Conservation (phyloP, 2,113 vertebrate genomes). For the Melanerpes aurifrons region DNA sequence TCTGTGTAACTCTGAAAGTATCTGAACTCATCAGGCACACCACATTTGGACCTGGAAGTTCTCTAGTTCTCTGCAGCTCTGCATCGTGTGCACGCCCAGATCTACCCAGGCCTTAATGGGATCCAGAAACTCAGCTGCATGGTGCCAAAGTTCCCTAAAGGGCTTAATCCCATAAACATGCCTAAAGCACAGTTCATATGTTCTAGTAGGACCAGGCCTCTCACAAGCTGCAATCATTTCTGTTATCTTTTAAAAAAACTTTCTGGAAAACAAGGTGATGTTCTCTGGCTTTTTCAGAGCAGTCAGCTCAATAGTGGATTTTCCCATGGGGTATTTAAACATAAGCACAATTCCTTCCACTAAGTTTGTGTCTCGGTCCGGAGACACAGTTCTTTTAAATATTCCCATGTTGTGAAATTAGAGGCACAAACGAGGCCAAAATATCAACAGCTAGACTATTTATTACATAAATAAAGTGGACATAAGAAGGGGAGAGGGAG, state of each 20-base stretch:
- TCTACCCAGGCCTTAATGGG: slow-evolving; percentile 51
- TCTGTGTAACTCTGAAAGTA: slow-evolving; percentile 57
- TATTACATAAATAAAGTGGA: too few relatives aligned
- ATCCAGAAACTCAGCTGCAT: slow-evolving; percentile 16
- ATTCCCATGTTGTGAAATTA: too few relatives aligned
- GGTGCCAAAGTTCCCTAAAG: slow-evolving; percentile 39
- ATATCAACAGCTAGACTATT: too few relatives aligned
- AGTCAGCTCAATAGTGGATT: not conserved
- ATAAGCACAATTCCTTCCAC: not conserved
- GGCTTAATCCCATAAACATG: slow-evolving; percentile 44
- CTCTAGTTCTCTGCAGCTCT: slow-evolving; percentile 61
- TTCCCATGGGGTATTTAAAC: not conserved
- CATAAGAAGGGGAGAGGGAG: too few relatives aligned
- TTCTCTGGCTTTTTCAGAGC: not conserved
- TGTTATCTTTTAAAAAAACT: not conserved
- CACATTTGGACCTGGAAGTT: slow-evolving; percentile 50
- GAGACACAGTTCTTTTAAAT: too few relatives aligned
- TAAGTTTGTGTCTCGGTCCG: too few relatives aligned
- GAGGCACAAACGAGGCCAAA: too few relatives aligned
- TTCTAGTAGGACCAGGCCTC: not conserved
- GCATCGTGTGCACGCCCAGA: slow-evolving; percentile 39
- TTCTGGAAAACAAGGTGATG: not conserved
- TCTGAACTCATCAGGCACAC: slow-evolving; percentile 21
- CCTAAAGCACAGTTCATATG: slow-evolving; percentile 9
- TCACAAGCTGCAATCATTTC: not conserved